phyloP scores from a whole-genome alignment of 2,113 vertebrate species.

The Apteryx mantelli region DNA sequence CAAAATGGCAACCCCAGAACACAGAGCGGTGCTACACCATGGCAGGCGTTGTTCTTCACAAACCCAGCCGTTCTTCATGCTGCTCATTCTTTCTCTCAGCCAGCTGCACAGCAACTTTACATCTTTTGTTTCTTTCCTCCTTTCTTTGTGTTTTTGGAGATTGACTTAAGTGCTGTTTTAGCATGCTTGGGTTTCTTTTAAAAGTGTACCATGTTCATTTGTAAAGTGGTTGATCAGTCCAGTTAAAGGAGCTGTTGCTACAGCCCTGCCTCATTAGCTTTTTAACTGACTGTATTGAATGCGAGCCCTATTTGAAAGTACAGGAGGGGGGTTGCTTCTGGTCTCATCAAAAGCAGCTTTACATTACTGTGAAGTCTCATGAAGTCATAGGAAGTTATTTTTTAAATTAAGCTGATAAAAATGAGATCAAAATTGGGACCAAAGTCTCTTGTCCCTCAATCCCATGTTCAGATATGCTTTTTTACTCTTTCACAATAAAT shows the following conservation, averaged over 20 bases:
- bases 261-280: constrained; percentile 48
- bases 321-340: not conserved
- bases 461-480: not conserved
- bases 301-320: constrained; percentile 19
- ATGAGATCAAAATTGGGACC: not conserved
- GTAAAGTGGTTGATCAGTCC: constrained; percentile 14
- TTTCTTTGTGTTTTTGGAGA: constrained; percentile 11
- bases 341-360: constrained; percentile 10
- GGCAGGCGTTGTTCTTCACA: not conserved
- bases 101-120: not conserved
- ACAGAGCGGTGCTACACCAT: not conserved
- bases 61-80: not conserved
- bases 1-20: not conserved
- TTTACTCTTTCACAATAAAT: not conserved
- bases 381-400: constrained; percentile 1
- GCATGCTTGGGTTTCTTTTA: constrained; percentile 3
- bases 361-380: not conserved
- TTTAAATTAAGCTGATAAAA: not conserved
- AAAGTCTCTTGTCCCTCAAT: not conserved
- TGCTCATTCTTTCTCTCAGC: not conserved
- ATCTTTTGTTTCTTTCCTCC: not conserved
- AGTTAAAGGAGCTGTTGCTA: constrained; percentile 39
- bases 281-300: constrained; percentile 35
- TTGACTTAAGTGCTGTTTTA: constrained; percentile 19
- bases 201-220: constrained; percentile 17